Base-by-base conservation (phyloP, 2,797 vertebrate species). In the Phoeniculus purpureus region DNA sequence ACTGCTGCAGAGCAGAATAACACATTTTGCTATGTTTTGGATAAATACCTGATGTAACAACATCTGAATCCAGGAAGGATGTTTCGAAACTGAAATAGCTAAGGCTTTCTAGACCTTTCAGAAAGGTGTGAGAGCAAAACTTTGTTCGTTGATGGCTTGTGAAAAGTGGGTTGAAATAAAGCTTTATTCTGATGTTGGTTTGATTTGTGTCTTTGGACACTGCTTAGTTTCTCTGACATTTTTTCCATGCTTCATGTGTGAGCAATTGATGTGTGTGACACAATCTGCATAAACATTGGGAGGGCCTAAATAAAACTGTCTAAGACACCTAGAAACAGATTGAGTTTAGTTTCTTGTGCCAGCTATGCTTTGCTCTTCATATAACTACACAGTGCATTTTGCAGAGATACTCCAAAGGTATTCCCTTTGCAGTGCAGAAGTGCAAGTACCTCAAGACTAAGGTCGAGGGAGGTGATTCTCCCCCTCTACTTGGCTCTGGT, bases 221-320 rank as follows among this genome's bases (percentile, higher is more conserved):
- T 58, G 51, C 8, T 55, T 80, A 45, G 31, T 64, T 89, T 94
- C 34, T 74, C 58, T 88, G 75, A 47, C 61, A 7, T 66, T 92
- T 67, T 65, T 87, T n/a, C 72, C 26, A 14, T 13, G 12, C 29
- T 79, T 87, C 9, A 25, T 71, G 10, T 71, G 60, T 82, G 71
- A 89, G 22, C 61, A 74, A 81, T 90, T 95, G 56, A 29, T 62
- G 2, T 68, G 45, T 77, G 73, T 89, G 79, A 55, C 10, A 77
- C 21, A 65, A n/a, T 55, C 9, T 64, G 10, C 87, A 32, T 74
- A 29, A 89, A 50, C 51, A 85, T 60, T 52, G 78, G 61, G 71
- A 62, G 27, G 5, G 12, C 3, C 67, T 88, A 76, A 91, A 58
- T 77, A 71, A 62, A 73, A 34, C n/a, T 86, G 16, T 34, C 18